Evolutionary conservation across 2,888 invertebrate species (phyloP).

Genomic region (Melangyna quadrimaculata): DNA sequence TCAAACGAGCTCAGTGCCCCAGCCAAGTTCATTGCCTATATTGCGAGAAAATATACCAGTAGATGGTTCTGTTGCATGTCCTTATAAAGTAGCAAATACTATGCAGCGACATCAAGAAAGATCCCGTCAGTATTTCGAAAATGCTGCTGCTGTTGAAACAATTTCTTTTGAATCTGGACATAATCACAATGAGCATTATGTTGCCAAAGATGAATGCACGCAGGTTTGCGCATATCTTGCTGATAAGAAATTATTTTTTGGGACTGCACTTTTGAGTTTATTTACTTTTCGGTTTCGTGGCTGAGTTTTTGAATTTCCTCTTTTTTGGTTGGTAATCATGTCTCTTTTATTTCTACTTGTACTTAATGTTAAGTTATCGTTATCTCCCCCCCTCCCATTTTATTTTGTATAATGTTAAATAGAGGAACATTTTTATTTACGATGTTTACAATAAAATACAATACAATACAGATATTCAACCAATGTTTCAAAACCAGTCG

Average conservation of each 20-base stretch:
- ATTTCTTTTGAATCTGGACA: conserved; percentile 13
- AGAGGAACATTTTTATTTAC: too few relatives aligned
- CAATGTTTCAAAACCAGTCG: too few relatives aligned
- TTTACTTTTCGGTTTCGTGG: background rate
- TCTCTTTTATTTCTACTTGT: background rate
- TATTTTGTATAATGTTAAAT: background rate
- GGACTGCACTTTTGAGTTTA: background rate
- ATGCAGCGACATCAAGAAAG: conserved; percentile 43
- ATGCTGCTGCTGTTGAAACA: background rate
- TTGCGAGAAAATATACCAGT: conserved; percentile 49
- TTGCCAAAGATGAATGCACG: conserved; percentile 50
- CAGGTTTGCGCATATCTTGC: conserved; percentile 53
- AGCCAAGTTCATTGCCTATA: conserved; percentile 66
- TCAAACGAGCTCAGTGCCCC: conserved; percentile 51
- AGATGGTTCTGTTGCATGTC: conserved; percentile 24
- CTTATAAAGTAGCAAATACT: conserved; percentile 8
- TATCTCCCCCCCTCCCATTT: background rate
- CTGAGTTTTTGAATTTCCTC: background rate
- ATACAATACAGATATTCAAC: too few relatives aligned
- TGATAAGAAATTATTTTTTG: conserved; percentile 8
- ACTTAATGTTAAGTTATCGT: background rate
- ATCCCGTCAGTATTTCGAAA: conserved; percentile 33
- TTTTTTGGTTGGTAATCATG: background rate
- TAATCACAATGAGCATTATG: conserved; percentile 48
- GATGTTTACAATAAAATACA: too few relatives aligned